Conservation (phyloP, 2,113 vertebrate species). For the Corythaeola cristata region DNA sequence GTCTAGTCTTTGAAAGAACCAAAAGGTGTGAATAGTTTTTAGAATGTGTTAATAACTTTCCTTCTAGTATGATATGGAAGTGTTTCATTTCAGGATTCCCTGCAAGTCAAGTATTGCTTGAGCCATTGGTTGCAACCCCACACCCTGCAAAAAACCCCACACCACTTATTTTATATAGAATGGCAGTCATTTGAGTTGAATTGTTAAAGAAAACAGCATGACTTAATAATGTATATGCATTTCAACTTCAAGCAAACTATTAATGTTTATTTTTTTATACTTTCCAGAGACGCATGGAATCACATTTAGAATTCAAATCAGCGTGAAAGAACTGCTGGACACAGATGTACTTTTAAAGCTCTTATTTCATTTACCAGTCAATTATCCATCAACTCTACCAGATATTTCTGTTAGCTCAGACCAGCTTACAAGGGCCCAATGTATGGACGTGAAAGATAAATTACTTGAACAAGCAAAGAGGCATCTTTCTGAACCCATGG, state of each 20-base stretch:
- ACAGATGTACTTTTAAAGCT: conserved; percentile 72
- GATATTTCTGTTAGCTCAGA: conserved; percentile 80
- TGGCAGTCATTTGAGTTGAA: not conserved
- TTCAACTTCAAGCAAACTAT: not conserved
- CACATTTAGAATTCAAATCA: conserved; percentile 78
- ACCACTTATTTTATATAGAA: not conserved
- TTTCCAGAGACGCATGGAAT: conserved; percentile 79
- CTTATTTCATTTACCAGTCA: conserved; percentile 79
- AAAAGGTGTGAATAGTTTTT: conserved; percentile 1
- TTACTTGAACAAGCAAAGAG: conserved; percentile 76
- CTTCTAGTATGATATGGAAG: not conserved
- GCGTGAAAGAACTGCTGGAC: conserved; percentile 62
- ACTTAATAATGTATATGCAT: not conserved
- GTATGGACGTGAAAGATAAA: conserved; percentile 69
- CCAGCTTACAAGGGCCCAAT: conserved; percentile 79
- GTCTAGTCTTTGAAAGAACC: not conserved
- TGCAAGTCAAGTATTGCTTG: not conserved
- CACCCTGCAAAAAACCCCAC: rapidly evolving
- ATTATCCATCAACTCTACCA: conserved; percentile 78
- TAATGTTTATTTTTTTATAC: conserved; percentile 59
- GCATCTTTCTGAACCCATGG: conserved; percentile 80
- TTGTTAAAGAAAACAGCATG: not conserved
- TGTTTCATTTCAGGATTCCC: conserved; percentile 34
- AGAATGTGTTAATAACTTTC: conserved; percentile 46
- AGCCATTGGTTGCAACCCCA: not conserved